A percentile compares a stretch with the other conserved stretches of the same genome.
Evolutionary conservation across 2,113 vertebrate species (phyloP).

Genomic region (Oxyura jamaicensis): DNA sequence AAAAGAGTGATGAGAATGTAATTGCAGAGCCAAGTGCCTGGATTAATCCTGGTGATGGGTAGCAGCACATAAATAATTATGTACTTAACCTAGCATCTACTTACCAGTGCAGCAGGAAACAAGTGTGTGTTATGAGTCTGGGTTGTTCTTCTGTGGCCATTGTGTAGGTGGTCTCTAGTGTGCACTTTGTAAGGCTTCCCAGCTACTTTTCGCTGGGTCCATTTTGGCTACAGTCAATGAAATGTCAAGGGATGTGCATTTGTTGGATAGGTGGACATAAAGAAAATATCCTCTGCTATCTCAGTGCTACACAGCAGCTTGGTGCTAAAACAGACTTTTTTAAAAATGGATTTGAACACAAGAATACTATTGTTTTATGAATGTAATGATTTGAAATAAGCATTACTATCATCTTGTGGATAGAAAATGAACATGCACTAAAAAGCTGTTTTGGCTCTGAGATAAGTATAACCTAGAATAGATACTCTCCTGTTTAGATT

Average conservation of each 20-base stretch:
- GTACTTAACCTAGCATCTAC: background rate
- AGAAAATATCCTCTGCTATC: background rate
- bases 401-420: background rate
- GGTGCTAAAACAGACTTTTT: background rate
- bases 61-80: background rate
- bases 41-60: background rate
- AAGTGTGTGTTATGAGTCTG: background rate
- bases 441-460: background rate
- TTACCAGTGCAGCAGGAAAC: background rate
- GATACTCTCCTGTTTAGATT: background rate
- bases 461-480: background rate
- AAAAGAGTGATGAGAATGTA: background rate
- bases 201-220: fast-evolving
- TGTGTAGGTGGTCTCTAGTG: background rate
- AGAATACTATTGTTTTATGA: background rate
- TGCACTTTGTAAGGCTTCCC: background rate
- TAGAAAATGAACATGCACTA: background rate
- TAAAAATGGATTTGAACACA: background rate
- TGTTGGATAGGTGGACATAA: background rate
- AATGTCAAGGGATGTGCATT: background rate
- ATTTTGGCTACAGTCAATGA: fast-evolving
- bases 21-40: background rate
- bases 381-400: background rate
- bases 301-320: fast-evolving
- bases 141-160: background rate